Evolutionary conservation across 2,888 invertebrate genomes (phyloP), one percentile per base, ranked within the genome.

Genomic region (Polia nebulosa): DNA sequence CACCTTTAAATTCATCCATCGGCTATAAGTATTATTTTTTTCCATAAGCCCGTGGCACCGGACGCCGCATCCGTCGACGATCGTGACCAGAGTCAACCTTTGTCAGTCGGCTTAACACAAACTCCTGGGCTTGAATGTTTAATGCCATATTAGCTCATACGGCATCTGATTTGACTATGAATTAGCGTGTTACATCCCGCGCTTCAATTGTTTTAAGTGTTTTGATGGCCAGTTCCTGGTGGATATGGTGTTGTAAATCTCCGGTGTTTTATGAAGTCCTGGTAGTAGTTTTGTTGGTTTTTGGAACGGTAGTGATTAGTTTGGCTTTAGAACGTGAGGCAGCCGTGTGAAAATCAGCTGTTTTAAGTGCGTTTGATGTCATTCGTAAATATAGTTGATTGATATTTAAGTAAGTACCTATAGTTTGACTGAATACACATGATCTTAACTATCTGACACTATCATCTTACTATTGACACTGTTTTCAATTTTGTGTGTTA

Each of bases 61-160:
- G 94, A 94, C 91, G 93, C 90, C 89, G 88, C 93, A 93, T 94
- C 94, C 95, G 94, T 83, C 84, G 79, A 71, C 76, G 89, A 88
- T 88, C 95, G 95, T 95, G 95, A 94, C 91, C 89, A 78, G 90
- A 81, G 88, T 92, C 84, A 69, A 85, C 88, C 88, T 84, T 78
- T 82, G 78, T 78, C 64, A 74, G 85, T 79, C 83, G 89, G 90
- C 90, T 90, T 85, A 88, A 80, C 81, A 87, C 88, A 88, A 86
- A 87, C 86, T 82, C 80, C 83, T 82, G 84, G 85, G 81, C 86
- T 84, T 90, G 94, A 92, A 94, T 94, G 89, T 91, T 90, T 93
- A 92, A 93, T 92, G 88, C 86, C 80, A 83, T 91, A 91, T 92
- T 91, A 91, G 88, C 88, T 89, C 87, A 89, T 87, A 85, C 80